Evolutionary conservation across 1,140 invertebrate species (phyloP), one percentile per base, ranked within the genome.

Genomic region (Drosophila ficusphila): DNA sequence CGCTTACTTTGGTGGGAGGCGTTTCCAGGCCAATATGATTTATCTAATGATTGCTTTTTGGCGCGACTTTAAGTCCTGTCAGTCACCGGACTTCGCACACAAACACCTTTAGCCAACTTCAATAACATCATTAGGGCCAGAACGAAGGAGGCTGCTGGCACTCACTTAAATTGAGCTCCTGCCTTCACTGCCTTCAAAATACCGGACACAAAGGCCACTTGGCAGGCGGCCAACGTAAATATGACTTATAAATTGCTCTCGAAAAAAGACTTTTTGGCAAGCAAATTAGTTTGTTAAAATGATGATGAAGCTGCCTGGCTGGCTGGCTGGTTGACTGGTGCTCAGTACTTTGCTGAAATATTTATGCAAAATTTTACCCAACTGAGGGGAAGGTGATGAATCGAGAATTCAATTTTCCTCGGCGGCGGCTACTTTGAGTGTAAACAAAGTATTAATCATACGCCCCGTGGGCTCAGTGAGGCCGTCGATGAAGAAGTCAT

Each of bases 221-320:
- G 64, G 60, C 60, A 52, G 64, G 27, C 60, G 44, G 44, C 64
- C 60, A 67, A 49, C 44, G 21, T 67, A 67, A 67, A 67, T 67
- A 67, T 67, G 64, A 52, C 64, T 67, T 52, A 67, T 67, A 65
- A 67, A 67, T 67, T 41, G 44, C 36, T 67, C 44, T 41, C 44
- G 21, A 33, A 7, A 29, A 48, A 58, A 21, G 44, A 42, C 61
- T 42, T 68, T 67, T 67, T 68, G 64, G 64, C 64, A 68, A 67
- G 64, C 46, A 67, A 68, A 68, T 52, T 68, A 67, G 60, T 68
- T 68, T 67, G 64, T 41, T 67, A 67, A 52, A 68, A 34, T 68
- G 64, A 67, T 67, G 64, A 67, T 42, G 62, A 36, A 65, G 62
- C 29, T 38, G 57, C 4, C 47, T 27, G 25, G 46, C 7, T 23